Evolutionary conservation across 1,140 invertebrate genomes (phyloP).

Genomic region (Andricus grossulariae): DNA sequence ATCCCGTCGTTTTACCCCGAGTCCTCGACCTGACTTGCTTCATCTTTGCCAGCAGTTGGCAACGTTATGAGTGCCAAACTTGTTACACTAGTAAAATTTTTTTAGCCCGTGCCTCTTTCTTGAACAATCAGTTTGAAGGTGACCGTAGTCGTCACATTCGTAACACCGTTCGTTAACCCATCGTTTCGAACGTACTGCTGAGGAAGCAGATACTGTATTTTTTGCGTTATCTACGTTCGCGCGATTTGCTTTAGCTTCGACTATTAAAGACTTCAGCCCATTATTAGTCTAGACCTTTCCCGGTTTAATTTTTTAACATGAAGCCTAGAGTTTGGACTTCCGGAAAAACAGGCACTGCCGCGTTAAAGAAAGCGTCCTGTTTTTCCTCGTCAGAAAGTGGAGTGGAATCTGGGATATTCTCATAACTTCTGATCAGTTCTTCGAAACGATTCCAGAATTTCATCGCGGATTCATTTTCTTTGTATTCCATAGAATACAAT

Average conservation of each 20-base stretch:
- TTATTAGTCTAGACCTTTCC: constrained; percentile 29
- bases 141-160: constrained; percentile 27
- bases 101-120: constrained; percentile 20
- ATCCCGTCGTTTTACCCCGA: too few species aligned
- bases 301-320: constrained; percentile 25
- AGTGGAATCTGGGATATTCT: constrained; percentile 21
- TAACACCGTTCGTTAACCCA: constrained; percentile 6
- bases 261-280: constrained; percentile 34
- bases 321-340: constrained; percentile 27
- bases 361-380: constrained; percentile 35
- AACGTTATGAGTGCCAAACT: constrained; percentile 16
- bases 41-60: not conserved
- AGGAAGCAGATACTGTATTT: too few species aligned
- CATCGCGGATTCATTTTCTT: not conserved
- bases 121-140: constrained; percentile 11
- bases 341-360: constrained; percentile 8
- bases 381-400: constrained; percentile 29
- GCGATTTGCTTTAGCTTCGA: constrained; percentile 33
- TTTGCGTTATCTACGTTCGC: not conserved
- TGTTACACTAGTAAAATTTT: constrained; percentile 35
- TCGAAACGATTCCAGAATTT: constrained; percentile 43
- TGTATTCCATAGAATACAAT: too few species aligned
- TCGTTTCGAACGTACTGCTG: too few species aligned
- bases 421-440: constrained; percentile 39
- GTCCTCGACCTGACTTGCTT: not conserved